Conservation (phyloP, 2,797 vertebrate species). For the Hoplostethus atlanticus region DNA sequence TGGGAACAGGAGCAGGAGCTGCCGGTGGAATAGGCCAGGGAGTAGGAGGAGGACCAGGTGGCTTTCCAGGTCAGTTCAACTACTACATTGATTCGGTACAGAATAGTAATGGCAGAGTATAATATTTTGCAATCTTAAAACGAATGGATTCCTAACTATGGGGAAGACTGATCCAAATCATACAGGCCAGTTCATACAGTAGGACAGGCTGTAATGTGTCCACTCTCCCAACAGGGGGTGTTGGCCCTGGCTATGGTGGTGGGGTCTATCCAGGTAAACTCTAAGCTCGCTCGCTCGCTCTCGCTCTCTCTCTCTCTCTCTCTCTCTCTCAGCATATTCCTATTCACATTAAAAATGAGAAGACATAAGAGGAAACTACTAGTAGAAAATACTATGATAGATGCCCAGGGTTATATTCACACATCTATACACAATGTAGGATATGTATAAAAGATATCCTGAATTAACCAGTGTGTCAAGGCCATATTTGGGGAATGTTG, state of each 20-base stretch:
- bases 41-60: conserved; percentile 55
- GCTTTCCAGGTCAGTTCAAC: conserved; percentile 59
- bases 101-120: not conserved
- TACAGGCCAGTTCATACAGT: not conserved
- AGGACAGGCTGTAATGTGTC: conserved; percentile 45
- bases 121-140: conserved; percentile 14
- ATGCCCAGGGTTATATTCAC: not conserved
- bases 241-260: conserved; percentile 70
- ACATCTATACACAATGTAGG: not conserved
- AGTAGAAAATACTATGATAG: too few species aligned
- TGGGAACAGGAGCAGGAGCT: conserved; percentile 58
- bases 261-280: conserved; percentile 76
- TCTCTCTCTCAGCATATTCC: not conserved
- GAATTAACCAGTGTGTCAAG: not conserved
- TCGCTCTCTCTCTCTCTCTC: not conserved
- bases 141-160: conserved; percentile 3
- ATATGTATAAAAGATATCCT: not conserved
- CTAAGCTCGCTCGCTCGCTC: too few species aligned
- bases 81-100: not conserved
- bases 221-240: conserved; percentile 68
- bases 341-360: not conserved
- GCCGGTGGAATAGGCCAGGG: conserved; percentile 43
- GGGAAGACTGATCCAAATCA: not conserved
- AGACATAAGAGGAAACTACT: not conserved
- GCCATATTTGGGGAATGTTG: conserved; percentile 13